phyloP scores from a whole-genome alignment of 2,797 vertebrate species.

The Podarcis siculus region DNA sequence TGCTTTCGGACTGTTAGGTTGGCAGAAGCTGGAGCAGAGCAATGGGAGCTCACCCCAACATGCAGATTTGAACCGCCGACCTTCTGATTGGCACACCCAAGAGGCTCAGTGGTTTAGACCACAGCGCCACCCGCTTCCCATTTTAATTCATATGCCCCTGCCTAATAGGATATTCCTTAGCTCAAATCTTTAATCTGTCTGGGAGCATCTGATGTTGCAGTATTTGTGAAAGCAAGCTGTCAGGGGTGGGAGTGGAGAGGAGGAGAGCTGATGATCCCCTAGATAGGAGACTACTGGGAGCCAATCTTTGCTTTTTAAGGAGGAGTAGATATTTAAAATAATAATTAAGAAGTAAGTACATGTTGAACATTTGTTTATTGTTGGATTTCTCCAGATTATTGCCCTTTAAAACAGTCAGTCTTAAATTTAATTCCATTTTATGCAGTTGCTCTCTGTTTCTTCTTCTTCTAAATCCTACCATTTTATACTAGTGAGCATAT shows the following conservation, averaged over 20 bases:
- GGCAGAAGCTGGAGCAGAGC: no score
- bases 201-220: neutral
- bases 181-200: neutral
- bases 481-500: constrained; percentile 2
- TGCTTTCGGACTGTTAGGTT: no score
- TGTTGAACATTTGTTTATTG: neutral
- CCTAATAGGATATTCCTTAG: neutral
- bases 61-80: no score
- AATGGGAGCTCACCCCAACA: no score
- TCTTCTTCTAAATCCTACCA: neutral
- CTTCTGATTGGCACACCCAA: no score
- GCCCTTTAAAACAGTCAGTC: neutral
- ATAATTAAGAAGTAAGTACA: neutral
- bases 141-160: neutral
- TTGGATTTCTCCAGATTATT: constrained; percentile 28
- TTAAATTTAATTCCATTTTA: neutral
- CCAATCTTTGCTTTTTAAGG: neutral
- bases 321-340: neutral
- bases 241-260: no score
- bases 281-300: neutral
- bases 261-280: neutral
- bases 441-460: neutral
- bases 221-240: neutral
- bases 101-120: no score
- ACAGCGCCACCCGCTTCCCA: no score